Evolutionary conservation across 2,888 invertebrate species (phyloP).

Genomic region (Xylocampa areola): DNA sequence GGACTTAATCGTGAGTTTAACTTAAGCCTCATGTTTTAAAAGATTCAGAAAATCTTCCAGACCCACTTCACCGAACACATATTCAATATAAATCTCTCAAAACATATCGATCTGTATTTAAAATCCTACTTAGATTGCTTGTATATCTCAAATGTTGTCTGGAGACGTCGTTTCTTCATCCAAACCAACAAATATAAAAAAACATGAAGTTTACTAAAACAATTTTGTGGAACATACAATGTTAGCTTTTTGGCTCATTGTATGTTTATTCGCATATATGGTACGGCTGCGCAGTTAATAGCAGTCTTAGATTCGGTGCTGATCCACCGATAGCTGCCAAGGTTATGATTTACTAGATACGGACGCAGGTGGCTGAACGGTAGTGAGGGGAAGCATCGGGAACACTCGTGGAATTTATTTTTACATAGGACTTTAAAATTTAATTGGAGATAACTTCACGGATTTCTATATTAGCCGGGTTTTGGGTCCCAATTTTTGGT

Average conservation of each 20-base stretch:
- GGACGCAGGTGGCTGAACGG: conserved; percentile 57
- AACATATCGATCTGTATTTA: too few species aligned
- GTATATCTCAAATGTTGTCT: too few species aligned
- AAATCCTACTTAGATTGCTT: too few species aligned
- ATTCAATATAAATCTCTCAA: too few species aligned
- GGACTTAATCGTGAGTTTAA: background rate
- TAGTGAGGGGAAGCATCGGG: conserved; percentile 50
- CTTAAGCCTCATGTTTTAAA: conserved; percentile 24
- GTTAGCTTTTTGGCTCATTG: conserved; percentile 38
- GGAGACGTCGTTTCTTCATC: background rate
- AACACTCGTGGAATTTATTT: conserved; percentile 13
- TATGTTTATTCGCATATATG: conserved; percentile 50
- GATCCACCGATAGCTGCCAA: conserved; percentile 62
- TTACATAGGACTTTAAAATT: too few species aligned
- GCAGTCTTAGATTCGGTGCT: conserved; percentile 58
- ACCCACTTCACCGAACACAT: too few species aligned
- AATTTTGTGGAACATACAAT: conserved; percentile 24
- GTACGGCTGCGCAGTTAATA: conserved; percentile 58
- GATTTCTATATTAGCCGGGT: too few species aligned
- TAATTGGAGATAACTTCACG: too few species aligned
- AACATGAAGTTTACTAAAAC: conserved; percentile 10
- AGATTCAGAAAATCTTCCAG: background rate
- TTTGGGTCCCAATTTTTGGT: too few species aligned
- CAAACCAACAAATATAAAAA: background rate
- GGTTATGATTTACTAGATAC: conserved; percentile 68